Evolutionary conservation across 1,140 invertebrate species (phyloP), one percentile per base, ranked within the genome.

Genomic region (Magallana angulata): DNA sequence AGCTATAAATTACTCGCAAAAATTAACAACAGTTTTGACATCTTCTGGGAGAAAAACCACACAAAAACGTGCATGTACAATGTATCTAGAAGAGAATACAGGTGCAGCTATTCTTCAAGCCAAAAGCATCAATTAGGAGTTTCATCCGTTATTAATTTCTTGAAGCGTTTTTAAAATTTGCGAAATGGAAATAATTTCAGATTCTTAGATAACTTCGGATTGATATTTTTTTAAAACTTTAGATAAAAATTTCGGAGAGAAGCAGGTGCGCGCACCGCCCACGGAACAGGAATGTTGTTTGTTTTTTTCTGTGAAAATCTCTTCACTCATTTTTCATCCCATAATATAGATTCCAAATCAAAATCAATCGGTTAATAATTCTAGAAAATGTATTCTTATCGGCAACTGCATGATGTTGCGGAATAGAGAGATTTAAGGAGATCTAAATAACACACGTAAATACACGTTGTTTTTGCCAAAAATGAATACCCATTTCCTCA

Each of bases 311-410:
- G 24, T 30, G 68, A 24, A 71, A 71, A 71, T 71, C 68, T 71
- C 68, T 7, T 18, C 68, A 71, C 18, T 68, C 12, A 71, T 71
- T 18, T 71, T 71, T 18, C 18, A 36, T 7, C 12, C 18, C 18
- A 6, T 71, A 71, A 71, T 71, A 71, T 71, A 71, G 18, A 71
- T 71, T 71, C 68, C 68, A 24, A 36, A 71, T 71, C 68, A 71
- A 71, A 71, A 71, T 71, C 68, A 71, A 71, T 71, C n/a, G 68
- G 68, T 24, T 71, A 11, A 71, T 71, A 71, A 71, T 71, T 71
- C 68, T 18, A 71, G 68, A 24, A 71, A 71, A 71, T 71, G 68
- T 30, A 71, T 71, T 71, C 68, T 24, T 71, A 71, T 71, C 68
- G n/a, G 1, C 36, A 30, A 30, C 12, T 71, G 24, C 18, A 30